These are phyloP conservation scores for Bibio marci DNA, from an alignment of 2,888 invertebrate species.

Conservation along the genomic window DNA sequence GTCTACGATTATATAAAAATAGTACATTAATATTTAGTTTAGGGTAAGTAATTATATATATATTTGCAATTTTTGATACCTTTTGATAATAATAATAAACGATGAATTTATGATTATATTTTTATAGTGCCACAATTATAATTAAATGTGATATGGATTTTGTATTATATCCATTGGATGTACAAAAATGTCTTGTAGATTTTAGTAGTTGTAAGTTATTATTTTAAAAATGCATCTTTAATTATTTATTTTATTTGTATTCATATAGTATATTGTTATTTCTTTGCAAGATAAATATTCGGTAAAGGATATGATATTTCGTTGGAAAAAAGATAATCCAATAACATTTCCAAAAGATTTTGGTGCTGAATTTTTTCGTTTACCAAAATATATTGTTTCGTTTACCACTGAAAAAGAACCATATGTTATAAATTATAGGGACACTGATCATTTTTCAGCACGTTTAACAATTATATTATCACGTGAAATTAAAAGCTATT, in stretches of 20 bases:
- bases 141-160: conserved; percentile 51
- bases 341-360: conserved; percentile 34
- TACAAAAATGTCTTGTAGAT: conserved; percentile 44
- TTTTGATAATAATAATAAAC: conserved; percentile 7
- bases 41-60: conserved; percentile 32
- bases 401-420: conserved; percentile 42
- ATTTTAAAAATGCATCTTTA: too few species aligned
- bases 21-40: conserved; percentile 46
- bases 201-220: conserved; percentile 44
- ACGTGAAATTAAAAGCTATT: conserved; percentile 40
- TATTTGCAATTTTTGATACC: conserved; percentile 3
- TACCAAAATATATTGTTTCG: conserved; percentile 45
- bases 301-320: conserved; percentile 39
- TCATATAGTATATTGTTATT: too few species aligned
- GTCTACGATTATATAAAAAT: conserved; percentile 39
- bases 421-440: conserved; percentile 43
- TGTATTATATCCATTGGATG: conserved; percentile 42
- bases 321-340: conserved; percentile 39
- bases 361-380: conserved; percentile 35
- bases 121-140: conserved; percentile 40
- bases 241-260: too few species aligned
- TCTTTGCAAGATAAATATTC: conserved; percentile 51
- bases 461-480: conserved; percentile 41
- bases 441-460: conserved; percentile 44
- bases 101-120: conserved; percentile 5